Percentiles rank a stretch among this genome's conserved stretches.
Conservation (phyloP, 2,797 vertebrate genomes). For the Gobionotothen gibberifrons region DNA sequence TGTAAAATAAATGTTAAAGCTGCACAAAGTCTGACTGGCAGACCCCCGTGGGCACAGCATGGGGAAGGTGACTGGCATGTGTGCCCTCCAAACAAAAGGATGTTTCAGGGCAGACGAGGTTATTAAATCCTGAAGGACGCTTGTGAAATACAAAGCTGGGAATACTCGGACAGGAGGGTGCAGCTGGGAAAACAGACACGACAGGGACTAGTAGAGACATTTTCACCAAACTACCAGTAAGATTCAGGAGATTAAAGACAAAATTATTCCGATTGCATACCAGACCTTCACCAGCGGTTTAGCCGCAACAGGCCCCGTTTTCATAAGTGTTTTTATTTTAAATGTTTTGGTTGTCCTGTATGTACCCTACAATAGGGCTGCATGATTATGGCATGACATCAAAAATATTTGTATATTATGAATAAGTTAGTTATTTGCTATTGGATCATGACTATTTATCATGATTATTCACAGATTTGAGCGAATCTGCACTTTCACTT, state of each 20-base stretch:
- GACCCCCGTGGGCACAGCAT: slow-evolving; percentile 28
- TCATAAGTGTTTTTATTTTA: too few species aligned
- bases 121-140: slow-evolving; percentile 38
- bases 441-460: too few species aligned
- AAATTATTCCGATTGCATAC: slow-evolving; percentile 30
- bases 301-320: not conserved
- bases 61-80: slow-evolving; percentile 15
- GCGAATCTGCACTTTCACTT: too few species aligned
- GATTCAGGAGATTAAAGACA: slow-evolving; percentile 44
- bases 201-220: slow-evolving; percentile 61
- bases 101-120: slow-evolving; percentile 47
- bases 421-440: too few species aligned
- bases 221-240: slow-evolving; percentile 55
- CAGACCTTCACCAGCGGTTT: too few species aligned
- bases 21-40: slow-evolving; percentile 36
- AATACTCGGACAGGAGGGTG: slow-evolving; percentile 59
- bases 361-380: too few species aligned
- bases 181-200: slow-evolving; percentile 66
- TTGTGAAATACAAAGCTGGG: slow-evolving; percentile 44
- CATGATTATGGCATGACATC: too few species aligned
- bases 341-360: too few species aligned
- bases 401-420: too few species aligned
- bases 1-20: slow-evolving; percentile 29
- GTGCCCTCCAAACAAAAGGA: slow-evolving; percentile 45
- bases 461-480: too few species aligned